Evolutionary conservation across 2,888 invertebrate species (phyloP).

Genomic region (Epinotia bilunana): DNA sequence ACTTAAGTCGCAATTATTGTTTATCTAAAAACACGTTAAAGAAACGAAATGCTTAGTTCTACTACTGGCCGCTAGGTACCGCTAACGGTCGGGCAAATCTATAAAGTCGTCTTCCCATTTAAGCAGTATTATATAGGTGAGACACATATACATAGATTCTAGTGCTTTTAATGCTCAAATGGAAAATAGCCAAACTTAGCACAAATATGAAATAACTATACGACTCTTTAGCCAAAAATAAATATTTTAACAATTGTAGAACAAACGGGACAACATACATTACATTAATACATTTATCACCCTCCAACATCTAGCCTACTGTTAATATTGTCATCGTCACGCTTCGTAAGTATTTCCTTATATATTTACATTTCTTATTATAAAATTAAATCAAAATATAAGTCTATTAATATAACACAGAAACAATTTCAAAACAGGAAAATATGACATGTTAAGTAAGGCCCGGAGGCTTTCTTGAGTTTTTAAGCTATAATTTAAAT

Average conservation of each 20-base stretch:
- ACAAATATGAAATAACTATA: slow-evolving; percentile 10
- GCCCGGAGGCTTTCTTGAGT: too few species aligned
- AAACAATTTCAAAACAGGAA: neutral
- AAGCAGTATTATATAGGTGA: neutral
- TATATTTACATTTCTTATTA: slow-evolving; percentile 37
- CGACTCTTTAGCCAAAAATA: neutral
- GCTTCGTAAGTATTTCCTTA: slow-evolving; percentile 45
- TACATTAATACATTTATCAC: slow-evolving; percentile 37
- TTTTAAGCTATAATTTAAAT: too few species aligned
- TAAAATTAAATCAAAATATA: neutral
- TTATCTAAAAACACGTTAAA: slow-evolving; percentile 37
- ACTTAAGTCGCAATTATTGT: slow-evolving; percentile 40
- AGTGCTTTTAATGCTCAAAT: neutral
- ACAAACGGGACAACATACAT: slow-evolving; percentile 34
- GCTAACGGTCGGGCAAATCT: slow-evolving; percentile 31
- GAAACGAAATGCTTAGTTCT: slow-evolving; percentile 35
- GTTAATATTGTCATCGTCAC: slow-evolving; percentile 80
- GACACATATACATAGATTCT: neutral
- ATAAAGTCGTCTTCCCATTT: slow-evolving; percentile 6
- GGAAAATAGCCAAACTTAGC: neutral
- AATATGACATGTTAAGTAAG: too few species aligned
- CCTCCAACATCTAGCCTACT: slow-evolving; percentile 54
- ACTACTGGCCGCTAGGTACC: slow-evolving; percentile 57
- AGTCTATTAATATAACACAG: too few species aligned
- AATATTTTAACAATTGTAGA: neutral